Evolutionary conservation across 2,113 vertebrate species (phyloP).

Genomic region (Argyrosomus japonicus): DNA sequence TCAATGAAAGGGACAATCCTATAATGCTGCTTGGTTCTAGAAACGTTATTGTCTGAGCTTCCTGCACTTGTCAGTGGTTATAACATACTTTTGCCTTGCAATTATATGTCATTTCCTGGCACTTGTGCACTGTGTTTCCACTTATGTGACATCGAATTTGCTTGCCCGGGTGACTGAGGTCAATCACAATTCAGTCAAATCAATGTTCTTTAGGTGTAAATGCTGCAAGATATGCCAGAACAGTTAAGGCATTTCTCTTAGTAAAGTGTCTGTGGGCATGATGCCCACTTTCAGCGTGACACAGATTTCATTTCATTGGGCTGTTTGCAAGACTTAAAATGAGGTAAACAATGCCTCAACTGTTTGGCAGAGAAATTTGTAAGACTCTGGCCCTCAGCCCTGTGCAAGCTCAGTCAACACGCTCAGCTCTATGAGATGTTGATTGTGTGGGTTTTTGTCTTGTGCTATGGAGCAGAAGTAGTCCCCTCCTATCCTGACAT

Average conservation of each 20-base stretch:
- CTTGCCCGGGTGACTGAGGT: background rate
- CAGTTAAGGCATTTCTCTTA: conserved; percentile 8
- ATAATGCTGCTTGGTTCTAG: background rate
- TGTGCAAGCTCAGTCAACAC: conserved; percentile 48
- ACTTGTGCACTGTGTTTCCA: background rate
- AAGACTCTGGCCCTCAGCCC: conserved; percentile 47
- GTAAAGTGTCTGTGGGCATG: conserved; percentile 23
- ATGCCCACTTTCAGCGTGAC: background rate
- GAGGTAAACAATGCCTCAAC: conserved; percentile 51
- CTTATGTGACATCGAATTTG: background rate
- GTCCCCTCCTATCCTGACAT: conserved; percentile 68
- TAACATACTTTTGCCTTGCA: background rate
- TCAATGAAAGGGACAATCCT: background rate
- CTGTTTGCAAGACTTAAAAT: conserved; percentile 27
- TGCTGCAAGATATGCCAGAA: background rate
- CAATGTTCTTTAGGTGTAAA: conserved; percentile 8
- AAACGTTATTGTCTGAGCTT: background rate
- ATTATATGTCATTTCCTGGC: background rate
- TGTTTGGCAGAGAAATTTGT: conserved; percentile 57
- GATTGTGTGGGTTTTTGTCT: conserved; percentile 62
- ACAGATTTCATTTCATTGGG: conserved; percentile 38
- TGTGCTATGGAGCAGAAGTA: conserved; percentile 73
- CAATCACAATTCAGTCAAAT: conserved; percentile 25
- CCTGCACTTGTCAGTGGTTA: background rate
- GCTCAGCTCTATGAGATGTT: conserved; percentile 56